A percentile compares a stretch with the other conserved stretches of the same genome.
Evolutionary conservation across 2,888 invertebrate species (phyloP).

Genomic region (Caradrina clavipalpis): DNA sequence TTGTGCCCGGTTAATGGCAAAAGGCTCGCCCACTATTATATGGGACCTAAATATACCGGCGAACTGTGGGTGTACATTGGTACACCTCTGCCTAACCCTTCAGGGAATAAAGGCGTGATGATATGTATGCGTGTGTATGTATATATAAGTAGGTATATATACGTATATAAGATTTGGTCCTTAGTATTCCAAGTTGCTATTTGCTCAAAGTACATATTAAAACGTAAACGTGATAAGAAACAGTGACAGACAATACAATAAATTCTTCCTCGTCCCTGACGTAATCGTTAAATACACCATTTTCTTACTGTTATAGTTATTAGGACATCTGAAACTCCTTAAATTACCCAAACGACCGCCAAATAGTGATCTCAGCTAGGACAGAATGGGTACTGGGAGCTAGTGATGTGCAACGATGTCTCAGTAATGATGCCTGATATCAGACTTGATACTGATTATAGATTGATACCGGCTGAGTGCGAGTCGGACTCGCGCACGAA

Average conservation of each 20-base stretch:
- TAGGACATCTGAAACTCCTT: slow-evolving; percentile 21
- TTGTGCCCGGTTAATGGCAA: too few species aligned
- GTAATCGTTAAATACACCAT: slow-evolving; percentile 29
- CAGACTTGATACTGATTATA: too few species aligned
- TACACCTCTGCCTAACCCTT: too few species aligned
- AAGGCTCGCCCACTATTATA: too few species aligned
- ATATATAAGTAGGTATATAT: too few species aligned
- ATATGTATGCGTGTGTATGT: too few species aligned
- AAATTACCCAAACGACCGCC: slow-evolving; percentile 25
- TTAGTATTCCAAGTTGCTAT: background rate
- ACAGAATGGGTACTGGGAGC: slow-evolving; percentile 10
- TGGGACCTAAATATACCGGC: too few species aligned
- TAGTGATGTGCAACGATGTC: slow-evolving; percentile 1
- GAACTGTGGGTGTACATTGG: too few species aligned
- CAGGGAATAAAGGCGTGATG: too few species aligned
- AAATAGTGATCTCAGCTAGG: slow-evolving; percentile 27
- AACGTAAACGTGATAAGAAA: background rate
- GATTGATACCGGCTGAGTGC: background rate
- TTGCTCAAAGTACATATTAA: background rate
- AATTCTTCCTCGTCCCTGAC: background rate
- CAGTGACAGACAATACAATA: background rate
- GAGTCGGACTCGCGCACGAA: too few species aligned
- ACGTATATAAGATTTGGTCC: too few species aligned
- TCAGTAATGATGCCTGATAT: background rate
- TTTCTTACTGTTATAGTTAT: slow-evolving; percentile 33